phyloP scores from a whole-genome alignment of 2,888 invertebrate genomes.

The Spodoptera picta region DNA sequence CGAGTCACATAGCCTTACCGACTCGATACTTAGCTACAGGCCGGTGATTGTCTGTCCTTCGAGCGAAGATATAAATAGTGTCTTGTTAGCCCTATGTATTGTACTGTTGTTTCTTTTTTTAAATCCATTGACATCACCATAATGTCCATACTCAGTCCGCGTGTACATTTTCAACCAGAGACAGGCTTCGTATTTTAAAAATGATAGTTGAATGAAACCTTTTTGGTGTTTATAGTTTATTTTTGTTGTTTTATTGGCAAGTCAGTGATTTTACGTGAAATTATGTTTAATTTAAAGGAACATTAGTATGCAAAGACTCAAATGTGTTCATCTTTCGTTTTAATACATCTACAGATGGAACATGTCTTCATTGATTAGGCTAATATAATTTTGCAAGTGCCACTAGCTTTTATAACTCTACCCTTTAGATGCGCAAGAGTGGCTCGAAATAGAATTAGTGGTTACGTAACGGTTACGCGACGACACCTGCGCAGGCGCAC shows the following conservation, averaged over 20 bases:
- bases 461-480: slow-evolving; percentile 63
- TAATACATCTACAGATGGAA: background rate
- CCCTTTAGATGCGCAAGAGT: slow-evolving; percentile 52
- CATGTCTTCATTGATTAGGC: slow-evolving; percentile 4
- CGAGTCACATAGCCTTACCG: slow-evolving; percentile 18
- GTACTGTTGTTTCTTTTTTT: slow-evolving; percentile 68
- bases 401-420: slow-evolving; percentile 32
- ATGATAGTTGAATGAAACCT: background rate
- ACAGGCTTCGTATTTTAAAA: slow-evolving; percentile 9
- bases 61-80: slow-evolving; percentile 75
- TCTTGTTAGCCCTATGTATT: slow-evolving; percentile 69
- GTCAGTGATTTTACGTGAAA: background rate
- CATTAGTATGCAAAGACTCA: too few relatives aligned
- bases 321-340: too few relatives aligned
- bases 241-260: background rate
- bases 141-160: slow-evolving; percentile 8
- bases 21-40: slow-evolving; percentile 29
- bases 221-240: background rate
- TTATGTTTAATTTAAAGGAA: too few relatives aligned
- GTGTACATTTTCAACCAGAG: slow-evolving; percentile 16
- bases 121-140: slow-evolving; percentile 59
- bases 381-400: slow-evolving; percentile 22
- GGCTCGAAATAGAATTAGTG: slow-evolving; percentile 51
- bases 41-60: slow-evolving; percentile 86
- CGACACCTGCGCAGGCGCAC: slow-evolving; percentile 49